Evolutionary conservation across 1,140 invertebrate genomes (phyloP), one percentile per base, ranked within the genome.

Genomic region (Thalassaphorura encarpata): DNA sequence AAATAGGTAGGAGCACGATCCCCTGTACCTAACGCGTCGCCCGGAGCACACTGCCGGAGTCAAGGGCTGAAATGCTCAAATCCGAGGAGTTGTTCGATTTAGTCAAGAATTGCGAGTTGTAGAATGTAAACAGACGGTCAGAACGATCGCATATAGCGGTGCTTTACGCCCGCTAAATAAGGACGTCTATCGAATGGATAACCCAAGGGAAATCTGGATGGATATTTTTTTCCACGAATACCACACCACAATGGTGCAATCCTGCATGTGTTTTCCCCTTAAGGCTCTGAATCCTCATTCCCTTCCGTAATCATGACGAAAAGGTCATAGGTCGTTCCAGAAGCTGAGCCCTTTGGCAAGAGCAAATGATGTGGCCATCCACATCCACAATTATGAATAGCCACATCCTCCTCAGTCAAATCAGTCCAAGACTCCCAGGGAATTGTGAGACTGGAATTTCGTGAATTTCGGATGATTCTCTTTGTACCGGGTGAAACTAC

Each of bases 311-410:
- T 73, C 84, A 89, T 89, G 33, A 82, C 80, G 68, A 88, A 89
- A 2, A 89, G 68, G 50, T 85, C 78, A 66, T 81, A 80, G 0
- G 73, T 70, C 66, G 79, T 80, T n/a, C 87, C 87, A 55, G 78
- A 76, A 2, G 75, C 69, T 2, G 70, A 79, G 27, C 87, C 87
- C 69, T 82, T 84, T 0, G 87, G 82, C 27, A 87, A 68, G 1
- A 91, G 74, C 81, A 90, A 80, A 67, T 91, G 85, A 47, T 88
- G 79, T 1, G 87, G 87, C 87, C 87, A 89, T 48, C 87, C 87
- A 68, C 87, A 90, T 33, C 87, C 85, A 70, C 87, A 89, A 26
- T 16, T 24, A 18, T 28, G 36, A 21, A n/a, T 54, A n/a, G n/a
- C n/a, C 6, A 6, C 5, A n/a, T 42, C 41, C 8, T 6, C 8